Percentiles rank a stretch among this genome's conserved stretches.
phyloP scores from a whole-genome alignment of 2,113 vertebrate genomes.

The Protobothrops flavoviridis region DNA sequence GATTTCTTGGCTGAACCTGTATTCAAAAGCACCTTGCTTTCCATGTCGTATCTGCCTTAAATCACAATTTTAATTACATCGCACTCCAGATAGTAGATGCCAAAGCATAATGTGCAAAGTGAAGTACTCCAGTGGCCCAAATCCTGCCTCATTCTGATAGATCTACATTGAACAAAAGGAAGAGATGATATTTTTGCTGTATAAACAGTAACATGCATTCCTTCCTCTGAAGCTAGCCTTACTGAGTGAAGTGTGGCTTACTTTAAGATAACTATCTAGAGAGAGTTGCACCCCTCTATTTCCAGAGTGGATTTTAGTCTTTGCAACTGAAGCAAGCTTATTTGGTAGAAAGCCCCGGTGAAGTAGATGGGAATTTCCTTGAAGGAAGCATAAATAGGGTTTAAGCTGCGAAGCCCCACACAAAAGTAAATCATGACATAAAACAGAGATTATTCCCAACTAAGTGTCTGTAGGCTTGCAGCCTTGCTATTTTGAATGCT shows the following conservation, averaged over 20 bases:
- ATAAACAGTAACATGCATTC: not conserved
- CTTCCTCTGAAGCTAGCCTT: not conserved
- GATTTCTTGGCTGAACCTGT: not conserved
- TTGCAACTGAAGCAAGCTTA: not conserved
- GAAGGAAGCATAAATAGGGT: slow-evolving; percentile 23
- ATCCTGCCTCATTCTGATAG: not conserved
- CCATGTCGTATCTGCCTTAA: not conserved
- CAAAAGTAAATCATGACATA: not conserved
- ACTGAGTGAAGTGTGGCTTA: not conserved
- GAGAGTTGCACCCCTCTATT: not conserved
- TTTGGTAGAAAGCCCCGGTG: slow-evolving; percentile 39
- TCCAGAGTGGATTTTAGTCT: slow-evolving; percentile 43
- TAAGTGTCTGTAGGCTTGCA: not conserved
- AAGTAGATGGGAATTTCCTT: slow-evolving; percentile 48
- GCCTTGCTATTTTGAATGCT: not conserved
- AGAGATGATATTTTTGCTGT: not conserved
- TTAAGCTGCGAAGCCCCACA: not conserved
- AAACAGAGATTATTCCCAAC: not conserved
- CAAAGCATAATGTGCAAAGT: not conserved
- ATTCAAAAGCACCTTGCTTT: not conserved
- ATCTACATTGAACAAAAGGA: not conserved
- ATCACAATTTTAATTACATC: not conserved
- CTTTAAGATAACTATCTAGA: not conserved
- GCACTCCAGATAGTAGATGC: not conserved
- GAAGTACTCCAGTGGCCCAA: not conserved